Conservation (phyloP, 2,113 vertebrate genomes). For the Platycercus adscitus region DNA sequence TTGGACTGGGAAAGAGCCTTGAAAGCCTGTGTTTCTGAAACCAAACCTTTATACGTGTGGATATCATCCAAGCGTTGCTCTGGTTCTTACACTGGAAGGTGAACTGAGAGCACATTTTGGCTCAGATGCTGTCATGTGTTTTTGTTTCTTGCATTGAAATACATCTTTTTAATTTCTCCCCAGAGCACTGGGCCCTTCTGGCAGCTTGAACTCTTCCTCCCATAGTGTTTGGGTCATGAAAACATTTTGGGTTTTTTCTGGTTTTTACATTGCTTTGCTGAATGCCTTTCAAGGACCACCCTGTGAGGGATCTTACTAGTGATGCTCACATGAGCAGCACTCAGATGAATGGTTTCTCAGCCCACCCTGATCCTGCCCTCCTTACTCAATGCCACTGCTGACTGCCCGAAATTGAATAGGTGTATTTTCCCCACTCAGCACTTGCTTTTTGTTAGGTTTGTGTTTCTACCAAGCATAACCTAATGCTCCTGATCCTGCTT, state of each 20-base stretch:
- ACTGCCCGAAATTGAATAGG: not conserved
- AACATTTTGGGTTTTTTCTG: not conserved
- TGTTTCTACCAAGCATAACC: not conserved
- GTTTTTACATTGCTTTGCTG: not conserved
- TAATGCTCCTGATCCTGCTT: not conserved
- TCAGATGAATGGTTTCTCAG: rapidly evolving
- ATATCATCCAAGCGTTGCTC: not conserved
- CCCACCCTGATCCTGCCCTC: not conserved
- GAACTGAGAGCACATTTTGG: conserved; percentile 38
- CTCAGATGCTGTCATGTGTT: conserved; percentile 9
- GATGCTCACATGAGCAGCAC: not conserved
- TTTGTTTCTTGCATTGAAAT: conserved; percentile 56
- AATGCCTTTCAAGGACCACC: not conserved
- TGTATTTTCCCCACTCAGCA: not conserved
- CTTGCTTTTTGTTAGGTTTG: not conserved
- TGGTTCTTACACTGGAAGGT: conserved; percentile 42
- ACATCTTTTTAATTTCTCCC: conserved; percentile 18
- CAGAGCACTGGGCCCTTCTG: not conserved
- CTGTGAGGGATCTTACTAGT: not conserved
- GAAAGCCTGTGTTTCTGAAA: not conserved
- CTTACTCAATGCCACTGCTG: rapidly evolving
- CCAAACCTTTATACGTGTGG: not conserved
- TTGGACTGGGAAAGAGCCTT: not conserved
- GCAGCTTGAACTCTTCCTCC: not conserved
- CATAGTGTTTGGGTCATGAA: not conserved